Conservation (phyloP, 1,140 invertebrate species). For the Anastrepha ludens region DNA sequence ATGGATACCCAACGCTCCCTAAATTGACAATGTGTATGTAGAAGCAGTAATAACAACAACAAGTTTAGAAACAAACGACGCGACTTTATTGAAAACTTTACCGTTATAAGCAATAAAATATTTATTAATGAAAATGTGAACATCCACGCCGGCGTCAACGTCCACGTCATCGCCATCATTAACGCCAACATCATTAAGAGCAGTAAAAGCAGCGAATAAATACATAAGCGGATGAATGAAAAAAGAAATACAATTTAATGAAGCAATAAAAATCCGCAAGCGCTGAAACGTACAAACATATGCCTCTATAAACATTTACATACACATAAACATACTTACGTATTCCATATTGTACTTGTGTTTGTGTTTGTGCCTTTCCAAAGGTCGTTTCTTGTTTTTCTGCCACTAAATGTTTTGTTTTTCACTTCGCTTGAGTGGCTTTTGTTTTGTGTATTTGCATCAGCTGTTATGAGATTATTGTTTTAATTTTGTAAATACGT, state of each 20-base stretch:
- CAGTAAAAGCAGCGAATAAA: background rate
- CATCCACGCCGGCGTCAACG: background rate
- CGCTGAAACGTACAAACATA: background rate
- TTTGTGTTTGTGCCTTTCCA: background rate
- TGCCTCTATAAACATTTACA: too few species aligned
- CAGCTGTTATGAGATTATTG: background rate
- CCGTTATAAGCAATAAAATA: background rate
- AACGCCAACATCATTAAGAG: background rate
- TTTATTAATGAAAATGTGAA: background rate
- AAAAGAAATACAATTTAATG: background rate
- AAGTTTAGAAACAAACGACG: too few species aligned
- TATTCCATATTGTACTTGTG: background rate
- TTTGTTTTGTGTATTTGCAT: background rate
- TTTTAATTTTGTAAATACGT: background rate
- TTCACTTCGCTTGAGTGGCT: too few species aligned
- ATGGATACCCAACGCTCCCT: too few species aligned
- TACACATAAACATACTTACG: too few species aligned
- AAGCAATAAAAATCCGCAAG: slow-evolving; percentile 5
- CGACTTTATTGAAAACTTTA: background rate
- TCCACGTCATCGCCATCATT: background rate
- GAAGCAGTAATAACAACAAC: too few species aligned
- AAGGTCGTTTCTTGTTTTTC: slow-evolving; percentile 16
- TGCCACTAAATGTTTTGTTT: background rate
- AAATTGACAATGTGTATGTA: too few species aligned
- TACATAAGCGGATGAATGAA: too few species aligned